phyloP scores from a whole-genome alignment of 2,797 vertebrate species.

The Xyrichtys novacula region DNA sequence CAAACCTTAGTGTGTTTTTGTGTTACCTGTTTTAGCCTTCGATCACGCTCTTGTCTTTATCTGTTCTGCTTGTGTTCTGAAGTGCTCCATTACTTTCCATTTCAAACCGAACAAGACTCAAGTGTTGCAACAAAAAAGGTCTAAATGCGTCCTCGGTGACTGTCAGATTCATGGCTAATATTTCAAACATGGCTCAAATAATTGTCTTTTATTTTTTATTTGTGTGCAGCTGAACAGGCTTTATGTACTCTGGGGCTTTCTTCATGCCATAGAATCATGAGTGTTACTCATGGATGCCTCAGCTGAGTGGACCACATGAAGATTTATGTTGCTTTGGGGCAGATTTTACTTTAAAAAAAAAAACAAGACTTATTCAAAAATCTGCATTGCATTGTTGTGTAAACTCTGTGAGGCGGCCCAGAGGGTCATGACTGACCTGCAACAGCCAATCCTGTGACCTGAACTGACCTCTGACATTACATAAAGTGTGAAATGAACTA shows the following conservation, averaged over 20 bases:
- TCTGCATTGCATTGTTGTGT: not conserved
- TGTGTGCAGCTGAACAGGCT: not conserved
- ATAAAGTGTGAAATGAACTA: no score
- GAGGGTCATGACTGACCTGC: not conserved
- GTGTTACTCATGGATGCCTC: not conserved
- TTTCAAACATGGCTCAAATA: not conserved
- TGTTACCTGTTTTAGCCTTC: slow-evolving; percentile 5
- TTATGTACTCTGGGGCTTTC: not conserved
- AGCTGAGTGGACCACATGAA: not conserved
- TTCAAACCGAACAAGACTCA: not conserved
- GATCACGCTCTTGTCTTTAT: not conserved
- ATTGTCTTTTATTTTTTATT: not conserved
- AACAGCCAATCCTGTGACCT: not conserved
- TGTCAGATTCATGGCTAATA: not conserved
- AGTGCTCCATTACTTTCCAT: not conserved
- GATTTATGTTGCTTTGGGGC: not conserved
- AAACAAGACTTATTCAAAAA: not conserved
- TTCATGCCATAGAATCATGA: slow-evolving; percentile 1
- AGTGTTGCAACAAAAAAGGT: no score
- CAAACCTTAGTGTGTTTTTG: not conserved
- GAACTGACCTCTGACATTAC: not conserved
- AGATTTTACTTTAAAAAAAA: not conserved
- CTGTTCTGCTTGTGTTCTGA: not conserved
- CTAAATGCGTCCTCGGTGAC: no score
- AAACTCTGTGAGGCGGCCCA: not conserved